Conservation (phyloP, 2,113 vertebrate species). For the Poecilia latipinna region DNA sequence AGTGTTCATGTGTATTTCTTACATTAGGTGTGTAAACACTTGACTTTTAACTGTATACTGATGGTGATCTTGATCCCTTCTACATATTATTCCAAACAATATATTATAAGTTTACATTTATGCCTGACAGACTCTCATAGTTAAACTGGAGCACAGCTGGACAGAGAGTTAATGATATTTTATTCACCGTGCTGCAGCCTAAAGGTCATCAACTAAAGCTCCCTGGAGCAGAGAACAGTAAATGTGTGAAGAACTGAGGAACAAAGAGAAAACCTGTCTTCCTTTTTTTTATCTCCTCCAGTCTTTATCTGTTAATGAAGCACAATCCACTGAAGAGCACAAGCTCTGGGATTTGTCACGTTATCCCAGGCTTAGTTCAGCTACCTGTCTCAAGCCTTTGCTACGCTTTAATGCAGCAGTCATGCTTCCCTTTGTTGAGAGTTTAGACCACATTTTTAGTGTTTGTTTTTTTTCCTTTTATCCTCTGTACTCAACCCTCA, state of each 20-base stretch:
- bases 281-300: conserved; percentile 30
- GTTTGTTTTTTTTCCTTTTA: neutral
- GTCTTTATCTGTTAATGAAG: conserved; percentile 73
- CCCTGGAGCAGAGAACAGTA: conserved; percentile 39
- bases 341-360: conserved; percentile 52
- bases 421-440: neutral
- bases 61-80: neutral
- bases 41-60: neutral
- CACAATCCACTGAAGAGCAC: conserved; percentile 56
- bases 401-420: conserved; percentile 24
- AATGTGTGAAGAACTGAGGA: conserved; percentile 36
- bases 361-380: conserved; percentile 33
- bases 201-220: conserved; percentile 59
- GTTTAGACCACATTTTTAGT: neutral
- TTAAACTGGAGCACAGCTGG: no score
- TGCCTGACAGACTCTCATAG: neutral
- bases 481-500: neutral
- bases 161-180: conserved; percentile 1
- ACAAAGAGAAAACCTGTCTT: conserved; percentile 49
- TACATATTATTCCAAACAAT: neutral
- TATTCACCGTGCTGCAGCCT: conserved; percentile 35
- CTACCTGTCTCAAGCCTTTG: conserved; percentile 27
- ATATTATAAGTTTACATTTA: neutral
- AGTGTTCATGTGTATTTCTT: neutral
- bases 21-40: no score